Percentiles rank a stretch among this genome's conserved stretches.
Evolutionary conservation across 2,888 invertebrate species (phyloP).

Genomic region (Cetonia aurata): DNA sequence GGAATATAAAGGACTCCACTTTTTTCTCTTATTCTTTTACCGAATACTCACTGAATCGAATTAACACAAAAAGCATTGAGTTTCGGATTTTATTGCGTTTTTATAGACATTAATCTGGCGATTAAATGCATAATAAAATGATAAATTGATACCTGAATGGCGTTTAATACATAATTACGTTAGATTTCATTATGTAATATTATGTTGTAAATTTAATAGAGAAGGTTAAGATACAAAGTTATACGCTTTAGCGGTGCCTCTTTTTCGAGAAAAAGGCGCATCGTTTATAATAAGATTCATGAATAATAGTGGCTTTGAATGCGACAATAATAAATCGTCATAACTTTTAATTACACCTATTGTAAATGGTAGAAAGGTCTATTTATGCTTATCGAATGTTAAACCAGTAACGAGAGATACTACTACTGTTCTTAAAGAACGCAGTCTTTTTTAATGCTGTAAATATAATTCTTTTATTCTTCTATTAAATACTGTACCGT

Average conservation of each 20-base stretch:
- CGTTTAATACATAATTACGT: conserved; percentile 37
- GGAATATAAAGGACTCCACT: conserved; percentile 29
- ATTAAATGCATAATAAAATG: conserved; percentile 40
- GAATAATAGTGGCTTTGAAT: conserved; percentile 15
- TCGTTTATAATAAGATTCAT: conserved; percentile 26
- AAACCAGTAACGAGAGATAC: conserved; percentile 5
- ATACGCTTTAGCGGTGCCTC: neutral
- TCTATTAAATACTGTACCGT: no score
- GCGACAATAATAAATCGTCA: conserved; percentile 23
- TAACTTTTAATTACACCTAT: conserved; percentile 28
- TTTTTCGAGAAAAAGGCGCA: conserved; percentile 7
- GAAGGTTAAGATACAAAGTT: conserved; percentile 1
- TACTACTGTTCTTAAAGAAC: conserved; percentile 14
- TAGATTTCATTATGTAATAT: conserved; percentile 39
- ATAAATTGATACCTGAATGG: conserved; percentile 38
- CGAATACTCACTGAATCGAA: conserved; percentile 32
- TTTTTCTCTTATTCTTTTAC: conserved; percentile 22
- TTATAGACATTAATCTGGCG: conserved; percentile 41
- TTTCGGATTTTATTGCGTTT: conserved; percentile 34
- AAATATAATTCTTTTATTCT: no score
- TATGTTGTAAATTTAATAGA: conserved; percentile 36
- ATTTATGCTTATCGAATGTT: conserved; percentile 17
- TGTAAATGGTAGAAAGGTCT: neutral
- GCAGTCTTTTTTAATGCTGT: neutral
- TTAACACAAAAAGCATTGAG: conserved; percentile 34